phyloP scores from a whole-genome alignment of 1,140 invertebrate genomes.

The Globodera ellingtonae region DNA sequence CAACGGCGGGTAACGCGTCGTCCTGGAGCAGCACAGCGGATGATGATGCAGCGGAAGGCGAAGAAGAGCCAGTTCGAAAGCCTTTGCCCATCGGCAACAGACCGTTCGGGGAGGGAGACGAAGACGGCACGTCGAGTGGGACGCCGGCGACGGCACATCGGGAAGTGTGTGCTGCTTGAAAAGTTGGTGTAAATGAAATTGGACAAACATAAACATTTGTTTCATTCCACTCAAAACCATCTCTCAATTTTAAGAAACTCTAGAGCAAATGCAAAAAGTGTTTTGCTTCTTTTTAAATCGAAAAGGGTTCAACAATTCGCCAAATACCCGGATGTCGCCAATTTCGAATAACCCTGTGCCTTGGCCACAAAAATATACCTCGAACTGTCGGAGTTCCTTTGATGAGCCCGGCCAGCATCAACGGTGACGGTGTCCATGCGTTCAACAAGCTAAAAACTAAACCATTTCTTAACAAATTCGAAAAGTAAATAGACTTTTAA shows the following conservation, averaged over 20 bases:
- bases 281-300: too few relatives aligned
- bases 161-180: not conserved
- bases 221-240: too few relatives aligned
- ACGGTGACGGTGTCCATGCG: slow-evolving; percentile 60
- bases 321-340: too few relatives aligned
- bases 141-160: not conserved
- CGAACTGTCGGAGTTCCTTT: slow-evolving; percentile 33
- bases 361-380: not conserved
- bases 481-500: too few relatives aligned
- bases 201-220: too few relatives aligned
- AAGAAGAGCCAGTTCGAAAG: slow-evolving; percentile 10
- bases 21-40: not conserved
- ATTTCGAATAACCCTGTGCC: too few relatives aligned
- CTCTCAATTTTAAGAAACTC: too few relatives aligned
- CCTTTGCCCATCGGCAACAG: not conserved
- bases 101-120: not conserved
- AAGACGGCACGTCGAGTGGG: not conserved
- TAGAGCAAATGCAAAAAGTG: too few relatives aligned
- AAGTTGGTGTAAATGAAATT: too few relatives aligned
- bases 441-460: slow-evolving; percentile 45
- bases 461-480: too few relatives aligned
- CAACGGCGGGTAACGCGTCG: not conserved
- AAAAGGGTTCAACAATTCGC: too few relatives aligned
- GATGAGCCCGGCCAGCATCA: slow-evolving; percentile 59
- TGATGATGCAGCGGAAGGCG: not conserved